These are phyloP conservation scores for Cherax quadricarinatus DNA, from an alignment of 1,140 invertebrate genomes.

Conservation along the genomic window DNA sequence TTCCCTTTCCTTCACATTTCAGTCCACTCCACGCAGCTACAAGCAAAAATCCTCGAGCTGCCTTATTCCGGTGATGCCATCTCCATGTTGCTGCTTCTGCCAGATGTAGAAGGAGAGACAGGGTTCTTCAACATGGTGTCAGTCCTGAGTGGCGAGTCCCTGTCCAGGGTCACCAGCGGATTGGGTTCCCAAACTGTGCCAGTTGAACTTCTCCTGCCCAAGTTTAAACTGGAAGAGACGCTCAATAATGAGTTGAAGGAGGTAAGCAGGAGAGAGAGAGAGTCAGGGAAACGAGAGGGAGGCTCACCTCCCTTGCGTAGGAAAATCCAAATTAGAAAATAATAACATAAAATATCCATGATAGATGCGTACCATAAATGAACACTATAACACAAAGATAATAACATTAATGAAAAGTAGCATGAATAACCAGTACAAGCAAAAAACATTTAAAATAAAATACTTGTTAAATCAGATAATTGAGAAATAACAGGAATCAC, in stretches of 20 bases:
- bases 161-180: conserved; percentile 42
- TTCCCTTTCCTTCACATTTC: neutral
- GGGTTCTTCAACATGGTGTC: conserved; percentile 69
- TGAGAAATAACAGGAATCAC: too few species aligned
- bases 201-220: conserved; percentile 85
- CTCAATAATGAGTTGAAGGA: conserved; percentile 57
- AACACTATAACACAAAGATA: too few species aligned
- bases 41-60: conserved; percentile 89
- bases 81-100: conserved; percentile 91
- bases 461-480: too few species aligned
- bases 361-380: too few species aligned
- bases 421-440: too few species aligned
- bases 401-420: too few species aligned
- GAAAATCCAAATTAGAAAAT: too few species aligned
- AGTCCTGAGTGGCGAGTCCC: conserved; percentile 50
- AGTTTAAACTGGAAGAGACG: conserved; percentile 84
- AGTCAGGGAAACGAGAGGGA: too few species aligned
- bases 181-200: conserved; percentile 74
- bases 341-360: too few species aligned
- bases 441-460: too few species aligned
- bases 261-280: conserved; percentile 47
- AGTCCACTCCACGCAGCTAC: conserved; percentile 86
- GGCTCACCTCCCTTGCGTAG: too few species aligned
- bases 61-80: conserved; percentile 90
- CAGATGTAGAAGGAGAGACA: conserved; percentile 81